A percentile compares a stretch with the other conserved stretches of the same genome.
Evolutionary conservation across 1,140 invertebrate genomes (phyloP).

Genomic region (Pseudomyrmex flavicornis): DNA sequence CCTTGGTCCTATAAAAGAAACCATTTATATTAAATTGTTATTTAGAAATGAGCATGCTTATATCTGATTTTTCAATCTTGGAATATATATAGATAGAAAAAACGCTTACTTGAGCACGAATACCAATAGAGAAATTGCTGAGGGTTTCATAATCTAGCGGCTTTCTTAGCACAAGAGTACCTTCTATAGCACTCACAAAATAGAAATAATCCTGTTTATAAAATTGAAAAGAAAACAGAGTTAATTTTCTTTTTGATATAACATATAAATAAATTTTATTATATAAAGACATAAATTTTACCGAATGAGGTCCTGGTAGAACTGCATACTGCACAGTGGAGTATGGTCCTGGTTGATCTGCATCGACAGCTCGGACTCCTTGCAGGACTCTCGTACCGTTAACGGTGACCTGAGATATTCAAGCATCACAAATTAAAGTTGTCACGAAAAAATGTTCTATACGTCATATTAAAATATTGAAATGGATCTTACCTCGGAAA

Average conservation of each 20-base stretch:
- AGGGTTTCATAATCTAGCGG: slow-evolving; percentile 94
- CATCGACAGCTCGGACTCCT: slow-evolving; percentile 92
- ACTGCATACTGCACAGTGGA: slow-evolving; percentile 95
- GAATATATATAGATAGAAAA: neutral
- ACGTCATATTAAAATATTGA: neutral
- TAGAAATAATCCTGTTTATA: slow-evolving; percentile 89
- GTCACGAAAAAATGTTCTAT: neutral
- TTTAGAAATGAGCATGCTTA: neutral
- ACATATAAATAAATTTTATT: neutral
- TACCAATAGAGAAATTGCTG: slow-evolving; percentile 91
- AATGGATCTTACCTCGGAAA: slow-evolving; percentile 89
- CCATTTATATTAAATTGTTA: neutral
- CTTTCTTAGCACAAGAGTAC: slow-evolving; percentile 92
- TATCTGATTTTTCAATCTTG: neutral
- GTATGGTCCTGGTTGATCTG: slow-evolving; percentile 95
- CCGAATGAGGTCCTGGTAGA: slow-evolving; percentile 90
- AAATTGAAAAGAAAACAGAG: neutral
- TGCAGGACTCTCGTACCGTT: slow-evolving; percentile 92
- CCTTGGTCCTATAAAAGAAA: slow-evolving; percentile 89
- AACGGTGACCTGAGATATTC: slow-evolving; percentile 88
- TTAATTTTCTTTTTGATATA: neutral
- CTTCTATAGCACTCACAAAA: slow-evolving; percentile 94
- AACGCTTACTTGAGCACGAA: slow-evolving; percentile 89
- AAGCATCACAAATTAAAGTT: neutral
- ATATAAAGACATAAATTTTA: slow-evolving; percentile 80